Conservation (phyloP, 1,140 invertebrate species). For the Cydia amplana region DNA sequence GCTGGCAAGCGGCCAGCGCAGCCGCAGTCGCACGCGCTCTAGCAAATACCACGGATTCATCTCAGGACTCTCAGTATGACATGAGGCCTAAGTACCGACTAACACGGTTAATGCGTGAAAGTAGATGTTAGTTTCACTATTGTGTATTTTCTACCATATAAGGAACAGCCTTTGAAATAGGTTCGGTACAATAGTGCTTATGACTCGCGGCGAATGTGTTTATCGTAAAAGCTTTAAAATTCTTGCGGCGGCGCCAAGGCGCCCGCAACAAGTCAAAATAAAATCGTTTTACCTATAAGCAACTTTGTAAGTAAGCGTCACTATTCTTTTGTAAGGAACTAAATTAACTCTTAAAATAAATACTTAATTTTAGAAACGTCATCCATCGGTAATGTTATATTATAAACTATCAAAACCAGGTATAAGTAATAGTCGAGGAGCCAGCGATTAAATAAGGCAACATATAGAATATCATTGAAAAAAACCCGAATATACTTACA, state of each 20-base stretch:
- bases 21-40: slow-evolving; percentile 52
- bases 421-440: too few species aligned
- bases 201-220: not conserved
- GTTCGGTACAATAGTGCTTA: not conserved
- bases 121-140: not conserved
- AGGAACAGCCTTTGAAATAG: too few species aligned
- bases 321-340: too few species aligned
- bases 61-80: not conserved
- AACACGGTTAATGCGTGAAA: not conserved
- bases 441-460: too few species aligned
- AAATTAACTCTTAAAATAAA: too few species aligned
- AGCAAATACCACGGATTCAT: slow-evolving; percentile 14
- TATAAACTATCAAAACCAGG: too few species aligned
- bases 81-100: not conserved
- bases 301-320: not conserved
- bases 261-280: not conserved
- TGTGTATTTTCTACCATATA: not conserved
- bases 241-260: not conserved
- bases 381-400: too few species aligned
- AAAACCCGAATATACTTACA: too few species aligned
- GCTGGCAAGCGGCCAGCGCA: slow-evolving; percentile 61
- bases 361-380: too few species aligned
- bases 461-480: too few species aligned
- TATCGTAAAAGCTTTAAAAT: slow-evolving; percentile 1
- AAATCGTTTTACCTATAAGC: not conserved